Evolutionary conservation across 2,113 vertebrate species (phyloP).

Genomic region (Chamaetylas fuelleborni): DNA sequence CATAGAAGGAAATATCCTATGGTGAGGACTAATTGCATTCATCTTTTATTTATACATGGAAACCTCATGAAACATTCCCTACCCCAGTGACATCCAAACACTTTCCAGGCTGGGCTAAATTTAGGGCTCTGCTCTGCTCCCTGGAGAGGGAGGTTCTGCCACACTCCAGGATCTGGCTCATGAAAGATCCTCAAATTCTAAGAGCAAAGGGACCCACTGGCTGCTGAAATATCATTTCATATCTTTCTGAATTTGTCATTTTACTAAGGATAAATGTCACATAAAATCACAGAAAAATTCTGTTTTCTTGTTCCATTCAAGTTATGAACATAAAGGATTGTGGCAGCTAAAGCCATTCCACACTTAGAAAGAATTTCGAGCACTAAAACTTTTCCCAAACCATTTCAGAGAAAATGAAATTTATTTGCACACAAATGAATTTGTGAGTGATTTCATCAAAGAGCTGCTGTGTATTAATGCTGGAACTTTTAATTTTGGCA

Average conservation of each 20-base stretch:
- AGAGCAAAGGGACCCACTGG: neutral
- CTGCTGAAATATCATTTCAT: neutral
- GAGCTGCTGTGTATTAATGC: neutral
- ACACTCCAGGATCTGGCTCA: neutral
- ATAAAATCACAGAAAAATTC: neutral
- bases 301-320: neutral
- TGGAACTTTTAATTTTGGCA: neutral
- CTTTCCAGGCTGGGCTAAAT: slow-evolving; percentile 22
- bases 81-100: neutral
- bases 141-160: neutral
- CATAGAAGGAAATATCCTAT: slow-evolving; percentile 28
- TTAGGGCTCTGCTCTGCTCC: neutral
- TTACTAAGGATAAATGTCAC: neutral
- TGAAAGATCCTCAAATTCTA: neutral
- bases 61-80: slow-evolving; percentile 38
- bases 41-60: slow-evolving; percentile 58
- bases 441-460: neutral
- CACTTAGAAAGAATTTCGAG: neutral
- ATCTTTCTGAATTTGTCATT: neutral
- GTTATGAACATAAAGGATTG: neutral
- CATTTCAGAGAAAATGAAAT: neutral
- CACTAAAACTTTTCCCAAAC: neutral
- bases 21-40: slow-evolving; percentile 59
- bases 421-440: neutral
- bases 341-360: neutral